Percentiles rank a stretch among this genome's conserved stretches.
Evolutionary conservation across 2,888 invertebrate species (phyloP).

Genomic region (Pristionchus fissidentatus): DNA sequence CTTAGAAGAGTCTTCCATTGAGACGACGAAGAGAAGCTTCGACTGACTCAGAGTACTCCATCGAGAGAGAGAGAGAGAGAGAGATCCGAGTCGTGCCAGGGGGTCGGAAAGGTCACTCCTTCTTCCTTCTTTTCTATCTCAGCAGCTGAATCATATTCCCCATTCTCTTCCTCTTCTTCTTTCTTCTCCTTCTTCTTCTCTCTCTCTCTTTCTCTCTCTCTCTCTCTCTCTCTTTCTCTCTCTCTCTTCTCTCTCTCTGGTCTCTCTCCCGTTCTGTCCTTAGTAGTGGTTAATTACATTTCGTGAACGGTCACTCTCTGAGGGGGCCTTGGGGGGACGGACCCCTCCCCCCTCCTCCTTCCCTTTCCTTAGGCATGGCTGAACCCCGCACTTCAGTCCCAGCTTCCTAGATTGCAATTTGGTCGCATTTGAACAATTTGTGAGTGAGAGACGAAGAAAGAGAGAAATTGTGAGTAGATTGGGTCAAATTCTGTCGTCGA

Average conservation of each 20-base stretch:
- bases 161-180: background rate
- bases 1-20: slow-evolving; percentile 8
- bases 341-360: background rate
- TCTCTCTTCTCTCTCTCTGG: background rate
- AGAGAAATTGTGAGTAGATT: slow-evolving; percentile 26
- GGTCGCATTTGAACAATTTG: slow-evolving; percentile 41
- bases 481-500: background rate
- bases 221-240: background rate
- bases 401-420: slow-evolving; percentile 39
- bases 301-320: slow-evolving; percentile 38
- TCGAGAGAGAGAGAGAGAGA: background rate
- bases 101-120: too few species aligned
- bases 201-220: background rate
- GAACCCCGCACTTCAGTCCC: background rate
- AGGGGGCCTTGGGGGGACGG: slow-evolving; percentile 41
- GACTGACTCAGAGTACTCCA: slow-evolving; percentile 12
- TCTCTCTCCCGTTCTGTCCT: slow-evolving; percentile 25
- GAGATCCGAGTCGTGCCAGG: too few species aligned
- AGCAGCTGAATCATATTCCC: background rate
- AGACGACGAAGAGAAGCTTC: background rate
- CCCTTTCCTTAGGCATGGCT: slow-evolving; percentile 20
- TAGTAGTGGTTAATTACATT: slow-evolving; percentile 43
- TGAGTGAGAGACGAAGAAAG: slow-evolving; percentile 19
- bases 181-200: background rate
- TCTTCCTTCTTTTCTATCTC: background rate